phyloP scores from a whole-genome alignment of 2,113 vertebrate species.

The Pandion haliaetus region DNA sequence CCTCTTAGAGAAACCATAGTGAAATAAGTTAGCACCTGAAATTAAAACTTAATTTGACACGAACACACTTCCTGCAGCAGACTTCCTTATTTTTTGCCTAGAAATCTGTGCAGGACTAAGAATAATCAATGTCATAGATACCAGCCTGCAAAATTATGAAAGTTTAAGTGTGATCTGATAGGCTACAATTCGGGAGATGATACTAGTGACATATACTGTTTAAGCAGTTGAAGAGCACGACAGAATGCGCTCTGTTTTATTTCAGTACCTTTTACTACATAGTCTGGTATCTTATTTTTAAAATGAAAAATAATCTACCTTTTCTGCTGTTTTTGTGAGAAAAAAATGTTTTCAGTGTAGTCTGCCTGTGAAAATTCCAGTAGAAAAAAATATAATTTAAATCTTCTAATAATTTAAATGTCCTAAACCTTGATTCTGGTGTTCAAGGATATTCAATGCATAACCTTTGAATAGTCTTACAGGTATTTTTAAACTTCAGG shows the following conservation, averaged over 20 bases:
- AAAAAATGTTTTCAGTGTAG: neutral
- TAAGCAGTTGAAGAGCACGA: neutral
- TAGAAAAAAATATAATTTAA: neutral
- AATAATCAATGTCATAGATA: neutral
- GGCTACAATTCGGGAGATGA: neutral
- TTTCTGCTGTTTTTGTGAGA: neutral
- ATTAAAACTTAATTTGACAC: neutral
- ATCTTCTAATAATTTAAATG: neutral
- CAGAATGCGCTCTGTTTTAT: neutral
- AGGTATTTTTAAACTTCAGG: neutral
- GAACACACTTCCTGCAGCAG: fast-evolving
- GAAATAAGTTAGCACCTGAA: neutral
- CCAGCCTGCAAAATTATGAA: neutral
- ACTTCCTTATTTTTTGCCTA: neutral
- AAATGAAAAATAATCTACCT: neutral
- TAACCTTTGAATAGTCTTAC: neutral
- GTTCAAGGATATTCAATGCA: neutral
- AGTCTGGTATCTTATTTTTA: neutral
- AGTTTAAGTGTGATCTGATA: neutral
- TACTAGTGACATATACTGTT: neutral
- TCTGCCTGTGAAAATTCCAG: neutral
- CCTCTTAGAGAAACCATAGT: neutral
- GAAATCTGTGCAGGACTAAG: neutral
- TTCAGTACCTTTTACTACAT: neutral
- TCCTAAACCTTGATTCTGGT: neutral